These are phyloP conservation scores for Lasiommata megera DNA, from an alignment of 2,888 invertebrate species.

Conservation along the genomic window DNA sequence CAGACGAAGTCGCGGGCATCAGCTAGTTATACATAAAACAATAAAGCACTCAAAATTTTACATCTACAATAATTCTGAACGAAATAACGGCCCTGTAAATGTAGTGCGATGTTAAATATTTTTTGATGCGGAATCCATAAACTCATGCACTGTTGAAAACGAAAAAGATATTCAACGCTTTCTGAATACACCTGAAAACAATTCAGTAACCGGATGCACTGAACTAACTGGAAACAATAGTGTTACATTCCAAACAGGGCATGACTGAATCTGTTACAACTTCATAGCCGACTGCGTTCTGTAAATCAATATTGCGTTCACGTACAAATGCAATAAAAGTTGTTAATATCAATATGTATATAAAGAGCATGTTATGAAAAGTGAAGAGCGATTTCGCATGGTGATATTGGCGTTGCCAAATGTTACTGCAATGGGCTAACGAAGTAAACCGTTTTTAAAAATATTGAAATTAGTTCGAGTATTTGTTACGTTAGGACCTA, in stretches of 20 bases:
- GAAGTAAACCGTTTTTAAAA: too few species aligned
- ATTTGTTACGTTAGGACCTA: too few species aligned
- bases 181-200: conserved; percentile 62
- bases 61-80: too few species aligned
- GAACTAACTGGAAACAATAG: conserved; percentile 51
- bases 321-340: conserved; percentile 45
- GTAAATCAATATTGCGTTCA: conserved; percentile 51
- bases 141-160: conserved; percentile 45
- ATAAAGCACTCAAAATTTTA: too few species aligned
- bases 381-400: neutral
- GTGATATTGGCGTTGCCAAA: neutral
- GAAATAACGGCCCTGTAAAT: neutral
- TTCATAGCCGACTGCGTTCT: conserved; percentile 55
- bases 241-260: conserved; percentile 53
- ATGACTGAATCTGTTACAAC: conserved; percentile 60
- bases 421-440: neutral
- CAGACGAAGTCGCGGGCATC: too few species aligned
- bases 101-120: neutral
- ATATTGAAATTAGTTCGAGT: too few species aligned
- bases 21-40: too few species aligned
- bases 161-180: conserved; percentile 46
- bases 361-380: neutral
- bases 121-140: conserved; percentile 16
- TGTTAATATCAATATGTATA: conserved; percentile 5
- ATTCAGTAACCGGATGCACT: conserved; percentile 54